Base-by-base conservation (phyloP, 2,888 invertebrate genomes). In the Phorcus lineatus region DNA sequence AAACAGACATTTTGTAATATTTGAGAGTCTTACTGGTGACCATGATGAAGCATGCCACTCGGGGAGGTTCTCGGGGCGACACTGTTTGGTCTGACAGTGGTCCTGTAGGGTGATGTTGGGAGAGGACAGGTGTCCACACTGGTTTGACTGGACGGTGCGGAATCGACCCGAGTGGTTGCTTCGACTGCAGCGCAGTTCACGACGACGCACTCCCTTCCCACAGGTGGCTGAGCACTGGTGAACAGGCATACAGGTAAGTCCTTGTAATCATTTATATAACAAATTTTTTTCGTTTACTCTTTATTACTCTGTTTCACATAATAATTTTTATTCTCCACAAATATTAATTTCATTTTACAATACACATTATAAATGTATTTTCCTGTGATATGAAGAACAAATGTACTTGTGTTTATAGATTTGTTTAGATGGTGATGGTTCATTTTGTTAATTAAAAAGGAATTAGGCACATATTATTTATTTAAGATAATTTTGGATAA, bases 201-300 rank as follows among this genome's bases (percentile, higher is more conserved):
- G 84, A 7, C 85, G 80, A 74, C 83, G 88, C 28, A 86, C 47
- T 11, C 91, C 91, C 55, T 85, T 86, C 28, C 88, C 90, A 82
- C 91, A 91, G 9, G 89, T 87, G 17, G 75, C 81, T 52, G 90
- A 90, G 83, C 91, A 91, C 89, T 89, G 82, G 6, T 7, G 82
- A 85, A 31, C 47, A 62, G 11, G 80, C 47, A 47, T 47, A 1
- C 47, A 47, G 11, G 47, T 36, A 36, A 4, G 9, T 47, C 47
- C 7, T 7, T 36, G 7, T 36, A n/a, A n/a, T n/a, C n/a, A n/a
- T n/a, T n/a, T n/a, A n/a, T n/a, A n/a, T n/a, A n/a, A n/a, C n/a
- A n/a, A n/a, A n/a, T n/a, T n/a, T n/a, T n/a, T n/a, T n/a, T n/a
- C n/a, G n/a, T n/a, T n/a, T n/a, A n/a, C n/a, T n/a, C n/a, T n/a